Evolutionary conservation across 2,888 invertebrate genomes (phyloP).

Genomic region (Elysia crispata): DNA sequence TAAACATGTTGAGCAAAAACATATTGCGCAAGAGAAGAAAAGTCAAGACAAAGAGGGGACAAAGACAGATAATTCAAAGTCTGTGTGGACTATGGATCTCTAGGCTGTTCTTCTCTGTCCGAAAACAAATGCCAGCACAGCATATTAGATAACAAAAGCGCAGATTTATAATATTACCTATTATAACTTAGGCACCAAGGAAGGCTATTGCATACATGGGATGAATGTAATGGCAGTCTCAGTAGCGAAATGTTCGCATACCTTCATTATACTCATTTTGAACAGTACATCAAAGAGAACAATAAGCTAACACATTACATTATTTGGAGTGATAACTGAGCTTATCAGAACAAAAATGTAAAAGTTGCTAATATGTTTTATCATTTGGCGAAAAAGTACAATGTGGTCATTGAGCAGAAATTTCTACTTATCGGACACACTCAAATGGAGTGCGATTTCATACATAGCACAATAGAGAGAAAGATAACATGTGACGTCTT

Average conservation of each 20-base stretch:
- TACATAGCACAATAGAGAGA: slow-evolving; percentile 42
- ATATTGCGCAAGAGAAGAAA: neutral
- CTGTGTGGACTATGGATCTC: slow-evolving; percentile 5
- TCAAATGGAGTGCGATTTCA: slow-evolving; percentile 44
- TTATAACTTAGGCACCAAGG: neutral
- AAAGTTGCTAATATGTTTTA: slow-evolving; percentile 17
- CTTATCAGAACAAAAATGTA: slow-evolving; percentile 31
- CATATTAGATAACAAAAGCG: slow-evolving; percentile 21
- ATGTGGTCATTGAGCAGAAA: slow-evolving; percentile 39
- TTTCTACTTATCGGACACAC: slow-evolving; percentile 39
- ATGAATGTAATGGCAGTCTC: slow-evolving; percentile 6
- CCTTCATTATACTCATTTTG: neutral
- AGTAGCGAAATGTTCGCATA: slow-evolving; percentile 7
- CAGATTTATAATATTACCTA: slow-evolving; percentile 15
- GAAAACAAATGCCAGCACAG: slow-evolving; percentile 1
- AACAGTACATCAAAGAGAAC: neutral
- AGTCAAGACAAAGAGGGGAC: neutral
- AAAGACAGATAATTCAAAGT: neutral
- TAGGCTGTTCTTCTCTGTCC: neutral
- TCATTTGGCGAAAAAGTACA: slow-evolving; percentile 23
- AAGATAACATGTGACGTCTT: slow-evolving; percentile 4
- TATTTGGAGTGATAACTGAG: slow-evolving; percentile 39
- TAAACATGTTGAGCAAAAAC: neutral
- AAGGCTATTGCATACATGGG: slow-evolving; percentile 17
- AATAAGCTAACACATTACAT: neutral